Base-by-base conservation (phyloP, 2,797 vertebrate species). In the Petrocephalus schoutedeni region DNA sequence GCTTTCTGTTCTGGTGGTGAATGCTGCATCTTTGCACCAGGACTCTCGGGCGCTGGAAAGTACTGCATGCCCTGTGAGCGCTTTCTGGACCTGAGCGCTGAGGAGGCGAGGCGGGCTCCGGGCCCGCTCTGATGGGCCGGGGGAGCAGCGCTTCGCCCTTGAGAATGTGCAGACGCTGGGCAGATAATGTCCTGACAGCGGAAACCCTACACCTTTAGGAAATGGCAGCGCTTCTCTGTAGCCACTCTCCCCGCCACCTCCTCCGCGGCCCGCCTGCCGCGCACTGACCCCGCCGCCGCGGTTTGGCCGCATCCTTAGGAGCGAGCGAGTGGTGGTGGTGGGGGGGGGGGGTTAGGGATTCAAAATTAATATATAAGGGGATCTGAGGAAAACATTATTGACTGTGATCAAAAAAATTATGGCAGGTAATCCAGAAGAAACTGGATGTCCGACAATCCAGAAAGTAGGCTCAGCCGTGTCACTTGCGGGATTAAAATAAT, bases 151-250 rank as follows among this genome's bases (percentile, higher is more conserved):
- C 91, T 93, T 92, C 94, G 95, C 94, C 96, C 95, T 96, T 96
- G 95, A 95, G 93, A 96, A 96, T 96, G 96, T 96, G 95, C 96
- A 95, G 95, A 96, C 96, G 95, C 90, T 92, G 91, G 90, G 93
- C 94, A 96, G 95, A 96, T 96, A 96, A 95, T 96, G 94, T 96
- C 96, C 95, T 95, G 94, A 95, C 95, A 95, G 94, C 93, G 95
- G 96, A 95, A 95, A 95, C 95, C 94, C 93, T 93, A 96, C 93
- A 95, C 94, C 93, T 56, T 91, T 94, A 93, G 93, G 93, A 94
- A 94, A 94, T 94, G 94, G 94, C 94, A 94, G 93, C 92, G 93
- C 92, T 92, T 91, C 92, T 92, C 89, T 89, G 88, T 90, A 91
- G 54, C 89, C 89, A 91, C 90, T 88, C 91, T 86, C 89, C 21